These are phyloP conservation scores for Athalia cordata DNA, from an alignment of 2,888 invertebrate genomes.

Conservation along the genomic window DNA sequence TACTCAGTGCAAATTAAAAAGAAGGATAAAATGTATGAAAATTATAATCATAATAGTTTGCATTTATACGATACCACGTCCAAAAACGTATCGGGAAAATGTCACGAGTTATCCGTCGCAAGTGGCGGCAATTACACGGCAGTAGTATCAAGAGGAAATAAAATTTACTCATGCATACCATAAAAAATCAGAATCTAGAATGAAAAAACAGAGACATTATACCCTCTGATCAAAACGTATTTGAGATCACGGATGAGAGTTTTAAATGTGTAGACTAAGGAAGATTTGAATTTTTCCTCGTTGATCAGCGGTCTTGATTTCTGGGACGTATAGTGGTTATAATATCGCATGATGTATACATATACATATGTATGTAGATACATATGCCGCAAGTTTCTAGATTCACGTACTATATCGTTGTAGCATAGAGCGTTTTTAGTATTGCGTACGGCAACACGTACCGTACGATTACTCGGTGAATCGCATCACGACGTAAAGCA, in stretches of 20 bases:
- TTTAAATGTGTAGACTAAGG: neutral
- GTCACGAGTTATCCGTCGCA: too few relatives aligned
- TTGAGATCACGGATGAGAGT: too few relatives aligned
- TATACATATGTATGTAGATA: neutral
- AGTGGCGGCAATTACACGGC: too few relatives aligned
- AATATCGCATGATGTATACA: neutral
- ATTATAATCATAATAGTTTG: too few relatives aligned
- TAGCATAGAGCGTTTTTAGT: neutral
- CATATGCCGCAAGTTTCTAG: neutral
- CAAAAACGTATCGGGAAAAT: too few relatives aligned
- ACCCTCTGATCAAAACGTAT: too few relatives aligned
- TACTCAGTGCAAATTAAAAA: neutral
- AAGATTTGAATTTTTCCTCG: constrained; percentile 18
- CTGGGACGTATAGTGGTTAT: neutral
- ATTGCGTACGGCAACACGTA: too few relatives aligned
- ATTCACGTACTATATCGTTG: neutral
- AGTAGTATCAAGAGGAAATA: too few relatives aligned
- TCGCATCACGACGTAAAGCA: too few relatives aligned
- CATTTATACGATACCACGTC: too few relatives aligned
- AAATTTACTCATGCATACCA: too few relatives aligned
- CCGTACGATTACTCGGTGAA: too few relatives aligned
- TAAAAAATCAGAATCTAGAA: neutral
- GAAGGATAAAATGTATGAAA: neutral
- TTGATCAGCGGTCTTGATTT: neutral
- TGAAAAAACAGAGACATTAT: neutral